Evolutionary conservation across 2,888 invertebrate species (phyloP), one percentile per base, ranked within the genome.

Genomic region (Oegoconia quadripuncta): DNA sequence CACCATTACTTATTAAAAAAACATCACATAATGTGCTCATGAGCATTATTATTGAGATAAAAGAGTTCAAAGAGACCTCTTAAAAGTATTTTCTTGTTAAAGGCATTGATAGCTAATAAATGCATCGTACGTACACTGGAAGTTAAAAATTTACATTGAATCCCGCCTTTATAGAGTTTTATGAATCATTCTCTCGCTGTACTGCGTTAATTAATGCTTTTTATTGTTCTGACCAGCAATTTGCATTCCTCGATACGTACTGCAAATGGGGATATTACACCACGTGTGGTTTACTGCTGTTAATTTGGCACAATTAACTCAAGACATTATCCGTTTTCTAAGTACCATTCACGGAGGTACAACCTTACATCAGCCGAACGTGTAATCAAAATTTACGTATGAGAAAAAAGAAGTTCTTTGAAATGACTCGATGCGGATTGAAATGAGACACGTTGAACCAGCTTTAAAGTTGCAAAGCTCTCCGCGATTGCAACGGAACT

Each of bases 401-500:
- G n/a, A n/a, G n/a, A n/a, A n/a, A n/a, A n/a, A n/a, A n/a, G n/a
- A n/a, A n/a, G n/a, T n/a, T n/a, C n/a, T n/a, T n/a, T n/a, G n/a
- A n/a, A n/a, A n/a, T n/a, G n/a, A n/a, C n/a, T n/a, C n/a, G n/a
- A n/a, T n/a, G n/a, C n/a, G n/a, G n/a, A n/a, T n/a, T n/a, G n/a
- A n/a, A n/a, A n/a, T n/a, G n/a, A n/a, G n/a, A n/a, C n/a, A n/a
- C n/a, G n/a, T n/a, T n/a, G n/a, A n/a, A n/a, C n/a, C n/a, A n/a
- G n/a, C n/a, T 26, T 3, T 12, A 48, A 53, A 52, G 51, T 55
- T 56, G 51, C 55, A 60, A 64, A 41, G 59, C 65, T 71, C 64
- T 69, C 65, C 70, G 67, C 66, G 55, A 59, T 52, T 52, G 46
- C 48, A 57, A 53, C 57, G 44, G 46, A 42, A 50, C 53, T 48